These are phyloP conservation scores for Pseudochirops corinnae DNA, from an alignment of 2,797 vertebrate species.

Conservation along the genomic window DNA sequence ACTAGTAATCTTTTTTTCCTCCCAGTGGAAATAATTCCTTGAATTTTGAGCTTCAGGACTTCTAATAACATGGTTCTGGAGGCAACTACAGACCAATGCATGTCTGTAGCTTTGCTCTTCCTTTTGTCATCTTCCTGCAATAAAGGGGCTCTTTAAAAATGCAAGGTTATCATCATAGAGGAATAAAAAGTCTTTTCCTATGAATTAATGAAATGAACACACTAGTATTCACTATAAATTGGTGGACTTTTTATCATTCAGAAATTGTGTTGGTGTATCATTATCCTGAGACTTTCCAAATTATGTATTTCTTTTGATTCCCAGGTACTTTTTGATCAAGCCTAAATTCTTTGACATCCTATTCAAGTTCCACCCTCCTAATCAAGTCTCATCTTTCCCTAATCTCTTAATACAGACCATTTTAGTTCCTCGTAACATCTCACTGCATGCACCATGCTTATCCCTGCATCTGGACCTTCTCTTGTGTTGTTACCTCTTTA, in stretches of 20 bases:
- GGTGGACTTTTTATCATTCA: neutral
- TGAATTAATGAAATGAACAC: neutral
- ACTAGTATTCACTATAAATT: neutral
- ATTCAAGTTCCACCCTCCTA: neutral
- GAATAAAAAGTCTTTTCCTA: constrained; percentile 4
- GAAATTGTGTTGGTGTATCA: neutral
- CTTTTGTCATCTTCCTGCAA: neutral
- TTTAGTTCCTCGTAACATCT: neutral
- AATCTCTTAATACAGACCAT: neutral
- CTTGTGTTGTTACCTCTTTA: neutral
- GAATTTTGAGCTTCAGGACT: constrained; percentile 39
- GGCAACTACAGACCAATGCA: neutral
- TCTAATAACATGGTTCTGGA: constrained; percentile 15
- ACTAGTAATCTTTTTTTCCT: constrained; percentile 64
- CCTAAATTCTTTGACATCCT: neutral
- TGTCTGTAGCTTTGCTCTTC: neutral
- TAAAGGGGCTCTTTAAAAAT: neutral
- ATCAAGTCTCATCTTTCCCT: neutral
- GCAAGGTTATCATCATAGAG: neutral
- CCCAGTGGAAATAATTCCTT: constrained; percentile 46
- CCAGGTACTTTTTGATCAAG: neutral
- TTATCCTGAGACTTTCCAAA: neutral
- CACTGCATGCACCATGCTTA: neutral
- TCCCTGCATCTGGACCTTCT: neutral
- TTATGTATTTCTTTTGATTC: neutral